A percentile compares a stretch with the other conserved stretches of the same genome.
These are phyloP conservation scores for Pachyramphus minor DNA, from an alignment of 2,113 vertebrate genomes.

Conservation along the genomic window DNA sequence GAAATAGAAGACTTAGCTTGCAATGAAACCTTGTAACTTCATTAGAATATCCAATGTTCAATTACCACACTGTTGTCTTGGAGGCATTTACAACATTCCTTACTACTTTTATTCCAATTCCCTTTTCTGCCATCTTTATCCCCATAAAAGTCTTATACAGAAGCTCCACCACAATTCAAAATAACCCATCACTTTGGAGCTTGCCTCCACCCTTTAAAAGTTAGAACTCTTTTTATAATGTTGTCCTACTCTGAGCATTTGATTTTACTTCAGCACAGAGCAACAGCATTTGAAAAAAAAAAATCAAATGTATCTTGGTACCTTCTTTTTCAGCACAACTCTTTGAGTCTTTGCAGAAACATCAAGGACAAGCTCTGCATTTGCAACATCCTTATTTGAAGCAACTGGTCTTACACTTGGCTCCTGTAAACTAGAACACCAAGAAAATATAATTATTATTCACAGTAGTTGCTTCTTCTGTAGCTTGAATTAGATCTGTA, in stretches of 20 bases:
- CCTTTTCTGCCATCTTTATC: neutral
- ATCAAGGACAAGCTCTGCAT: conserved; percentile 90
- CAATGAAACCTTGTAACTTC: neutral
- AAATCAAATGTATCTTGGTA: conserved; percentile 10
- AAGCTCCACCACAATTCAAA: neutral
- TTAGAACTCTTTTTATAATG: neutral
- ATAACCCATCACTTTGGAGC: neutral
- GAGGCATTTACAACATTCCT: neutral
- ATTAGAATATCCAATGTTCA: neutral
- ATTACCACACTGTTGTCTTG: neutral
- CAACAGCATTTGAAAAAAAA: neutral
- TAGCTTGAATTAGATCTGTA: neutral
- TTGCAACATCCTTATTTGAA: conserved; percentile 77
- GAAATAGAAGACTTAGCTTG: neutral
- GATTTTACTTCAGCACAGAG: neutral
- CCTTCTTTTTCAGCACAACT: conserved; percentile 96
- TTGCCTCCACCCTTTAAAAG: neutral
- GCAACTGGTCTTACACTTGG: conserved; percentile 76
- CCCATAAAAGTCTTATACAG: neutral
- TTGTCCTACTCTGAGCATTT: neutral
- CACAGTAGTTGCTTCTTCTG: neutral
- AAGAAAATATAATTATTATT: neutral
- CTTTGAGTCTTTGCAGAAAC: conserved; percentile 93
- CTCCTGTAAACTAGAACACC: conserved; percentile 67
- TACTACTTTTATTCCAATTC: neutral